phyloP scores from a whole-genome alignment of 2,888 invertebrate species.

The Lochmaea capreae region DNA sequence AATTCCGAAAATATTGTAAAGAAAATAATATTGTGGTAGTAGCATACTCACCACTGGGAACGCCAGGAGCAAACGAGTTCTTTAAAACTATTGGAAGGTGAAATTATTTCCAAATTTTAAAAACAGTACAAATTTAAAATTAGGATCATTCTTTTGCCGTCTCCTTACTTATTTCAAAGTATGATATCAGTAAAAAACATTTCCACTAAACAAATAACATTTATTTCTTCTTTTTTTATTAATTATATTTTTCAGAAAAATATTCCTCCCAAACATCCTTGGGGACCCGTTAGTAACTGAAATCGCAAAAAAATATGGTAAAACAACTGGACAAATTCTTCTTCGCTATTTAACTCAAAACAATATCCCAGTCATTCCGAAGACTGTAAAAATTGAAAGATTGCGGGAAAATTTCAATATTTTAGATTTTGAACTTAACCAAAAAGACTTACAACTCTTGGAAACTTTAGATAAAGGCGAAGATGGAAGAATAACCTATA shows the following conservation, averaged over 20 bases:
- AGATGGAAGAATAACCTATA: constrained; percentile 61
- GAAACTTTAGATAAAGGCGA: constrained; percentile 69
- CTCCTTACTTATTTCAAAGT: too few species aligned
- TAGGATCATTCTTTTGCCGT: too few species aligned
- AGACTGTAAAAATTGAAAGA: constrained; percentile 79
- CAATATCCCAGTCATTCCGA: constrained; percentile 81
- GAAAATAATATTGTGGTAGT: constrained; percentile 40
- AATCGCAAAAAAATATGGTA: constrained; percentile 69
- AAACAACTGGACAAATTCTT: constrained; percentile 79
- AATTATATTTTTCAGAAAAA: constrained; percentile 23
- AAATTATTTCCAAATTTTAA: too few species aligned
- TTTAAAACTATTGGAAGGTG: not conserved
- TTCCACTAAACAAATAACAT: too few species aligned
- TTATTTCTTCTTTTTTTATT: too few species aligned
- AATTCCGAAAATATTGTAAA: constrained; percentile 51
- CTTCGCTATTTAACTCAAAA: constrained; percentile 79
- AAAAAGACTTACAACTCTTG: constrained; percentile 72
- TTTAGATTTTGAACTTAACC: constrained; percentile 76
- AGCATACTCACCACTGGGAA: constrained; percentile 67
- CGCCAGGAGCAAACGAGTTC: constrained; percentile 64
- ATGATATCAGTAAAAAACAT: too few species aligned
- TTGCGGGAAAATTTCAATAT: constrained; percentile 80
- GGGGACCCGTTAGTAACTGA: constrained; percentile 59
- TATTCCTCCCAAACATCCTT: constrained; percentile 17
- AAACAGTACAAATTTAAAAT: too few species aligned